Conservation (phyloP, 2,113 vertebrate species). For the Peromyscus maniculatus region DNA sequence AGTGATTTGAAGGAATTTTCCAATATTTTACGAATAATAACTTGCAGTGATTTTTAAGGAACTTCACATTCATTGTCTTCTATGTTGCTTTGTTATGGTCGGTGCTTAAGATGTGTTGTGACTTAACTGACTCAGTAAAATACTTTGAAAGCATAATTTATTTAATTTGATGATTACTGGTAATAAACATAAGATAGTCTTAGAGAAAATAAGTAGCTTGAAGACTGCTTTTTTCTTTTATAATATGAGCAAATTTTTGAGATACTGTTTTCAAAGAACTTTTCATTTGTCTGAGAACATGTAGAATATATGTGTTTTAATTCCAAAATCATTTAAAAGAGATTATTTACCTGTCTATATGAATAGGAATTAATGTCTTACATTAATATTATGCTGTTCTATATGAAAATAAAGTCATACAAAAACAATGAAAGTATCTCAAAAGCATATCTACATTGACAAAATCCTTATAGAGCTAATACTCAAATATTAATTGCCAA, state of each 20-base stretch:
- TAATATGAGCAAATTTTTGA: not conserved
- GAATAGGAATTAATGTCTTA: not conserved
- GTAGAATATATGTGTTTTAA: slow-evolving; percentile 67
- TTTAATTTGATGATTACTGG: not conserved
- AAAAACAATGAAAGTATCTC: not conserved
- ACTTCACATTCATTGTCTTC: not conserved
- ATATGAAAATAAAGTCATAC: not conserved
- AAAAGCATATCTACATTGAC: not conserved
- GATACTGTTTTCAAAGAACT: slow-evolving; percentile 45
- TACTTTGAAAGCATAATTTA: not conserved
- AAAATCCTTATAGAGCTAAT: not conserved
- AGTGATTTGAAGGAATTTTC: no score
- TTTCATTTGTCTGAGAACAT: slow-evolving; percentile 42
- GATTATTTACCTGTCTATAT: slow-evolving; percentile 38
- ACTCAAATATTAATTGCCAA: not conserved
- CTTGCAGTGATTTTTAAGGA: not conserved
- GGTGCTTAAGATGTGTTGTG: not conserved
- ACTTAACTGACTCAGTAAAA: not conserved
- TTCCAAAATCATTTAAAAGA: slow-evolving; percentile 70
- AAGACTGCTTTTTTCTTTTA: not conserved
- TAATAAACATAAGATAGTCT: not conserved
- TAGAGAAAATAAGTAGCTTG: not conserved
- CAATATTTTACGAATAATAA: not conserved
- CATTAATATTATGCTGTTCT: slow-evolving; percentile 42
- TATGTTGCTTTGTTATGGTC: fast-evolving